phyloP scores from a whole-genome alignment of 2,797 vertebrate genomes.

The Kryptolebias ocellatus region DNA sequence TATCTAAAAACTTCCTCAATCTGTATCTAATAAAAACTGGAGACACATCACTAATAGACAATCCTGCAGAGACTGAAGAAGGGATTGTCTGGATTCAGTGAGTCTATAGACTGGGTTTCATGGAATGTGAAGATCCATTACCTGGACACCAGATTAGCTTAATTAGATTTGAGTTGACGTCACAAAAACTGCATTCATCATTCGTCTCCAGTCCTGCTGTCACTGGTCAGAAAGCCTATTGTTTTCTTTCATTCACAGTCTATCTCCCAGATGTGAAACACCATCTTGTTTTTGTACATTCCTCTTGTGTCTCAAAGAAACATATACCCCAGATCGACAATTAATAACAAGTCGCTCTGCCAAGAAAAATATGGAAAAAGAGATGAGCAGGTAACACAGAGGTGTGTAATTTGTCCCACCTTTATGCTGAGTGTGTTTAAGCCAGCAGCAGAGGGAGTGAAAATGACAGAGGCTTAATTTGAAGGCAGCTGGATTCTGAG shows the following conservation, averaged over 20 bases:
- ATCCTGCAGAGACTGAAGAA: constrained; percentile 23
- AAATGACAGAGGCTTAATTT: constrained; percentile 62
- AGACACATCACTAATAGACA: constrained; percentile 23
- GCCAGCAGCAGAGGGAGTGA: constrained; percentile 19
- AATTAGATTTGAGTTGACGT: constrained; percentile 54
- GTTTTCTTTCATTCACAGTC: constrained; percentile 48
- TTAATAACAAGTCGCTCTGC: constrained; percentile 60
- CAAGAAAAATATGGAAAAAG: constrained; percentile 47
- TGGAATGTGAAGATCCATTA: constrained; percentile 66
- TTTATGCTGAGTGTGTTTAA: constrained; percentile 16
- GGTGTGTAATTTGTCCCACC: constrained; percentile 21
- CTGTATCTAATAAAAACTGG: constrained; percentile 17
- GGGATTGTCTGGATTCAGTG: constrained; percentile 45
- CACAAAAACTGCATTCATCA: constrained; percentile 56
- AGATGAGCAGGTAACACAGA: constrained; percentile 32
- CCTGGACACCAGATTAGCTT: constrained; percentile 57
- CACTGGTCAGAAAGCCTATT: constrained; percentile 44
- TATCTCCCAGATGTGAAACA: constrained; percentile 62
- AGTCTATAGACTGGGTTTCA: constrained; percentile 21
- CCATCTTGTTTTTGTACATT: constrained; percentile 65
- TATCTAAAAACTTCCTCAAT: constrained; percentile 21
- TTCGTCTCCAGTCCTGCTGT: constrained; percentile 33
- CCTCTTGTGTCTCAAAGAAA: constrained; percentile 42
- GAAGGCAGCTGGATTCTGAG: constrained; percentile 63
- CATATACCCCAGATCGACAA: constrained; percentile 44